These are phyloP conservation scores for Rhabdophis nuchalis DNA, from an alignment of 2,797 vertebrate genomes.

Conservation along the genomic window DNA sequence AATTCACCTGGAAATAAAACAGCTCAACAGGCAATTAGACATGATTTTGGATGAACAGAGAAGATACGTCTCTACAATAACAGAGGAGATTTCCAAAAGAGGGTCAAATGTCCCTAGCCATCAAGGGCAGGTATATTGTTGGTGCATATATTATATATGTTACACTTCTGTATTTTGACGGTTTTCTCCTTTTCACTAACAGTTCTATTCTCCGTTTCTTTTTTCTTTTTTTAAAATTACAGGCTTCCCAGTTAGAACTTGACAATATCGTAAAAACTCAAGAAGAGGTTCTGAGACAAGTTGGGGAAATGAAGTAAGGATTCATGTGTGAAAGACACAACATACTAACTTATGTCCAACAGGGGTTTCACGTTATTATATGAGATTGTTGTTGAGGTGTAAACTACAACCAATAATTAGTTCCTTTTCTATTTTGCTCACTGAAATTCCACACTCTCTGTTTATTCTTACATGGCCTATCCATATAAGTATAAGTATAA, in stretches of 20 bases:
- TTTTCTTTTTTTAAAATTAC: neutral
- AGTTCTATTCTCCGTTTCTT: neutral
- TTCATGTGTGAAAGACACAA: neutral
- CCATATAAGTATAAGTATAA: too few species aligned
- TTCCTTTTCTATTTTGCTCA: neutral
- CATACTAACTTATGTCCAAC: neutral
- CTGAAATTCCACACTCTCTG: neutral
- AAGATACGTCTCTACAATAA: slow-evolving; percentile 83
- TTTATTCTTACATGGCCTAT: neutral
- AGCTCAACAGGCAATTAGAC: slow-evolving; percentile 87
- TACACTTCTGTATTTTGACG: neutral
- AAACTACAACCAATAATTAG: neutral
- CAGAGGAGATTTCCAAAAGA: slow-evolving; percentile 83
- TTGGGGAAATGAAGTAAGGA: slow-evolving; percentile 89
- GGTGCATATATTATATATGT: neutral
- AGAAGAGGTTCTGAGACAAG: slow-evolving; percentile 85
- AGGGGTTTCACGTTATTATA: neutral
- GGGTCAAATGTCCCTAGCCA: slow-evolving; percentile 60
- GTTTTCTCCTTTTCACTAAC: neutral
- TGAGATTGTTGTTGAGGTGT: neutral
- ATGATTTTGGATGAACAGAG: slow-evolving; percentile 98
- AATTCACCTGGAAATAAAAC: slow-evolving; percentile 96
- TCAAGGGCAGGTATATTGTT: slow-evolving; percentile 76
- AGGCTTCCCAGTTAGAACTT: slow-evolving; percentile 78
- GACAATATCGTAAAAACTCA: slow-evolving; percentile 78